phyloP scores from a whole-genome alignment of 2,888 invertebrate genomes.

The Phaedon cochleariae region DNA sequence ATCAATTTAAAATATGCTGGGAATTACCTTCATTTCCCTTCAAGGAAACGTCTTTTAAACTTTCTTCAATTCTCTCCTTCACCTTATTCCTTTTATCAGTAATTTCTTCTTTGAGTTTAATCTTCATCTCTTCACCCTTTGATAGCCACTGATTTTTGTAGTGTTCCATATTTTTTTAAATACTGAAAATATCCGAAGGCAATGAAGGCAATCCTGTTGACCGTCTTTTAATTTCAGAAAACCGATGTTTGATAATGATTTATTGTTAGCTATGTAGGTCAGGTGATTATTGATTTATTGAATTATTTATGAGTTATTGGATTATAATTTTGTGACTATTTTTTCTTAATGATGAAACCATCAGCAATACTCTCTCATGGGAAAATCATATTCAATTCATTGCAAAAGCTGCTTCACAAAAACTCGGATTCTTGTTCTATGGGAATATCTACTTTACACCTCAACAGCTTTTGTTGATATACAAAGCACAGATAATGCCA shows the following conservation, averaged over 20 bases:
- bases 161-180: constrained; percentile 48
- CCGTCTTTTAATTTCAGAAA: too few species aligned
- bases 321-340: not conserved
- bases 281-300: not conserved
- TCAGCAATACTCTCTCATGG: too few species aligned
- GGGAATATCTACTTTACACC: too few species aligned
- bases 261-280: not conserved
- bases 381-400: too few species aligned
- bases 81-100: constrained; percentile 49
- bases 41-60: constrained; percentile 50
- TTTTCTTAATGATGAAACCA: not conserved
- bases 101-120: constrained; percentile 45
- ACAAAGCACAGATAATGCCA: too few species aligned
- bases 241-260: too few species aligned
- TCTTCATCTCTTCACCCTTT: constrained; percentile 48
- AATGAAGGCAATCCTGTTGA: too few species aligned
- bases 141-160: constrained; percentile 51
- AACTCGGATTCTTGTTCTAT: too few species aligned
- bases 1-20: too few species aligned
- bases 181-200: too few species aligned
- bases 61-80: constrained; percentile 47
- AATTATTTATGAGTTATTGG: not conserved
- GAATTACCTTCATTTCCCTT: constrained; percentile 56
- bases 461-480: too few species aligned
- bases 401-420: too few species aligned